phyloP scores from a whole-genome alignment of 2,888 invertebrate species.

The Elegia similella region DNA sequence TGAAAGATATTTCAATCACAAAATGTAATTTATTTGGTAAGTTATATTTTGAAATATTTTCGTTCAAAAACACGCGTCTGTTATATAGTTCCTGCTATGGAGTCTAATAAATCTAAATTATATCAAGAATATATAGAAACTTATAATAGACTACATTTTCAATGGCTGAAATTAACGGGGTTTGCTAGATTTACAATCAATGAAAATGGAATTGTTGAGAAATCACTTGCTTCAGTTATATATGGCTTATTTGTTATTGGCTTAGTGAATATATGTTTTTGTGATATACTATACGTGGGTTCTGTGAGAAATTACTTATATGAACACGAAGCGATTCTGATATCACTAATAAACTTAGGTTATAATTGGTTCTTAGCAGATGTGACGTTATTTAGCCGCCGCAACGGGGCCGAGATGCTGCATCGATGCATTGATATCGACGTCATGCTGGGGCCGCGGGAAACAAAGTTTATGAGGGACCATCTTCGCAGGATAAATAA shows the following conservation, averaged over 20 bases:
- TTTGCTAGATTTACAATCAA: neutral
- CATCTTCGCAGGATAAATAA: neutral
- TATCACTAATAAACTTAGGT: neutral
- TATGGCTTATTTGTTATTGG: neutral
- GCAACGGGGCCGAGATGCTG: neutral
- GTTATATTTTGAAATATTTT: neutral
- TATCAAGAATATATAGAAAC: slow-evolving; percentile 2
- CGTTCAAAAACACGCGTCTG: neutral
- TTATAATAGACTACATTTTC: neutral
- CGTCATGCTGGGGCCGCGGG: neutral
- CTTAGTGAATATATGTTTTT: neutral
- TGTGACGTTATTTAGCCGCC: neutral
- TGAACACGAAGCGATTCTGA: neutral
- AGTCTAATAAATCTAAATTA: neutral
- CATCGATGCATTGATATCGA: slow-evolving; percentile 1
- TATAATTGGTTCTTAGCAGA: neutral
- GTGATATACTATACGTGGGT: neutral
- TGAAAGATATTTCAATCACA: neutral
- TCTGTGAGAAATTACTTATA: neutral
- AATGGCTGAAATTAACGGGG: neutral
- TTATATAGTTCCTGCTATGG: neutral
- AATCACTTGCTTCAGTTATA: neutral
- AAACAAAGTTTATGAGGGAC: slow-evolving; percentile 10
- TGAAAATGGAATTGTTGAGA: neutral
- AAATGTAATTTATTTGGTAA: neutral